These are phyloP conservation scores for Brachycybe producta DNA, from an alignment of 2,888 invertebrate genomes.

Conservation along the genomic window DNA sequence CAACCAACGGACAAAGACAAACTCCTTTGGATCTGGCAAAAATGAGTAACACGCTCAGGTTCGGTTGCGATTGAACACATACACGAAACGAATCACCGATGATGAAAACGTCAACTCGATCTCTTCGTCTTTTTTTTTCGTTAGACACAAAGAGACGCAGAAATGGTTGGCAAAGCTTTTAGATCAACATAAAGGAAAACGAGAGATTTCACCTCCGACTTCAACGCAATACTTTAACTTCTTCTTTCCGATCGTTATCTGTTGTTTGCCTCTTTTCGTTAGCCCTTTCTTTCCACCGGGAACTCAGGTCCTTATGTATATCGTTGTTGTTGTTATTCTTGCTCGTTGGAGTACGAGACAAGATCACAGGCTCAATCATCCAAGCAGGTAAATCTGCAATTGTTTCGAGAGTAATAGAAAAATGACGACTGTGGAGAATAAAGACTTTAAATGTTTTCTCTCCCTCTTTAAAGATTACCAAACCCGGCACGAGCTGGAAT, in stretches of 20 bases:
- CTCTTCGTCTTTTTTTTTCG: neutral
- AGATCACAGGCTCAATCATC: constrained; percentile 10
- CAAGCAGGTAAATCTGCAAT: constrained; percentile 1
- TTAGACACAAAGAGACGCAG: constrained; percentile 1
- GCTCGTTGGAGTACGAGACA: constrained; percentile 4
- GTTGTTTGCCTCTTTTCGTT: constrained; percentile 3
- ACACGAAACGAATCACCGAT: no score
- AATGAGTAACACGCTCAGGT: neutral
- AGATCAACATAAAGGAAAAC: neutral
- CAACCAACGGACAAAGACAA: constrained; percentile 4
- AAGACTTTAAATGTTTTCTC: neutral
- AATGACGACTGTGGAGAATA: neutral
- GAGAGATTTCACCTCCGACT: neutral
- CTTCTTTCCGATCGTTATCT: neutral
- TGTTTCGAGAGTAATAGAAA: neutral
- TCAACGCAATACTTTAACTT: neutral
- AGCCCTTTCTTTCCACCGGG: neutral
- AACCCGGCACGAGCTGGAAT: constrained; percentile 15
- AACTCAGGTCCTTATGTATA: neutral
- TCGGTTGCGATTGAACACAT: no score
- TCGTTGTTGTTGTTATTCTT: constrained; percentile 1
- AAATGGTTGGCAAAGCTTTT: constrained; percentile 4
- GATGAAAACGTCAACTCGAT: neutral
- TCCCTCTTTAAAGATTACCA: constrained; percentile 7
- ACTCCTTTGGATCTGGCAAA: constrained; percentile 8